These are phyloP conservation scores for Gobio gobio DNA, from an alignment of 2,113 vertebrate species.

Conservation along the genomic window DNA sequence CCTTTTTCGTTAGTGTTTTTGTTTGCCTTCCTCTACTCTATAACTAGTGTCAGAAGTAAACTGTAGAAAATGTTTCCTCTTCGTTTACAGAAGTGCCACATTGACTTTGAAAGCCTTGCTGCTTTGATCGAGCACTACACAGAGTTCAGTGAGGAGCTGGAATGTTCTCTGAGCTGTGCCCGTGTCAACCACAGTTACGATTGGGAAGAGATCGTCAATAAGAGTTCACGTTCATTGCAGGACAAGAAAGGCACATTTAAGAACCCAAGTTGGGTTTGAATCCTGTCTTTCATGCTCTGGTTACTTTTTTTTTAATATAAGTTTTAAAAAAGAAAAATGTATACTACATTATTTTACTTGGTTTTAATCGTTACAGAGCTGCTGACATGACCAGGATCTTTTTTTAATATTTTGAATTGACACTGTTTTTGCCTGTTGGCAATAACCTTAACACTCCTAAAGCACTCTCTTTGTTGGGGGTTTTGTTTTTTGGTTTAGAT, in stretches of 20 bases:
- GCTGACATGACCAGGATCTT: neutral
- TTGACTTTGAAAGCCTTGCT: slow-evolving; percentile 81
- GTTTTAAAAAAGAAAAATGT: neutral
- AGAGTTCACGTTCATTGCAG: slow-evolving; percentile 25
- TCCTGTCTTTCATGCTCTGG: neutral
- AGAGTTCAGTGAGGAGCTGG: slow-evolving; percentile 72
- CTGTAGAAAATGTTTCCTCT: neutral
- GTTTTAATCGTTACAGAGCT: neutral
- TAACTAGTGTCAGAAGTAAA: neutral
- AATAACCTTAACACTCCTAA: neutral
- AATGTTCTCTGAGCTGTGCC: slow-evolving; percentile 78
- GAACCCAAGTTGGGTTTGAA: slow-evolving; percentile 59
- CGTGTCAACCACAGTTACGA: slow-evolving; percentile 88
- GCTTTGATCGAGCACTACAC: slow-evolving; percentile 87
- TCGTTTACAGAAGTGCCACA: slow-evolving; percentile 78
- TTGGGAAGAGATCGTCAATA: slow-evolving; percentile 73
- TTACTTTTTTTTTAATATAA: slow-evolving; percentile 35
- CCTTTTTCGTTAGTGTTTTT: neutral
- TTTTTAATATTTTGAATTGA: neutral
- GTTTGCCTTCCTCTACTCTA: neutral
- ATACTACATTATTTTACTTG: neutral
- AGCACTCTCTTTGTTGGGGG: neutral
- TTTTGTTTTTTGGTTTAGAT: neutral
- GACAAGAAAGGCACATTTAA: slow-evolving; percentile 40
- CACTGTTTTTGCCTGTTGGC: slow-evolving; percentile 34